phyloP scores from a whole-genome alignment of 2,888 invertebrate species.

The Dorcus parallelipipedus region DNA sequence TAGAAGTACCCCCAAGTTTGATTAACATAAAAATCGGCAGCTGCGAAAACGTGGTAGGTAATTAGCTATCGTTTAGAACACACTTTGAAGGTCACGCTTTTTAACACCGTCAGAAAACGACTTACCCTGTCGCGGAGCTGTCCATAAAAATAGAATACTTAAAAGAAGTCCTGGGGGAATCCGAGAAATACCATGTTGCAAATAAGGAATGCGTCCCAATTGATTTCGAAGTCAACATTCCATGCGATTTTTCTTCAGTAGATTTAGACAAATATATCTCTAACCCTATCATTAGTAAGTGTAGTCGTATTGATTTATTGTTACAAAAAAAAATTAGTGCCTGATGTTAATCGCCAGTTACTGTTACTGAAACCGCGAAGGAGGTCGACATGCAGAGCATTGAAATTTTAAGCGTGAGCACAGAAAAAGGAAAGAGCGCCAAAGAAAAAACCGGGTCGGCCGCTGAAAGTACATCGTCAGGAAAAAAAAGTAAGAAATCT shows the following conservation, averaged over 20 bases:
- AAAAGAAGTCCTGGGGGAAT: conserved; percentile 29
- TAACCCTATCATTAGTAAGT: conserved; percentile 24
- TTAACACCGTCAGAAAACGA: conserved; percentile 22
- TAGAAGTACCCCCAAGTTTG: too few species aligned
- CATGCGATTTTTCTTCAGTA: conserved; percentile 16
- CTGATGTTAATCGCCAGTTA: conserved; percentile 24
- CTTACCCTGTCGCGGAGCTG: conserved; percentile 32
- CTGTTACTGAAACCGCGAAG: conserved; percentile 31
- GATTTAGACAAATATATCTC: conserved; percentile 23
- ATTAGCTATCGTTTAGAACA: too few species aligned
- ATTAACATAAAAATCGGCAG: too few species aligned
- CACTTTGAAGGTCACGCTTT: too few species aligned
- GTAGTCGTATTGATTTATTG: background rate
- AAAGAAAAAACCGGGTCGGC: conserved; percentile 3
- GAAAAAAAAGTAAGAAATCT: conserved; percentile 7
- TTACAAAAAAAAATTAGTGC: background rate
- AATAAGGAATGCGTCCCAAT: conserved; percentile 17
- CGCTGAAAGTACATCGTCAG: background rate
- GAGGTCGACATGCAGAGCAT: conserved; percentile 23
- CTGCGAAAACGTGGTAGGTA: too few species aligned
- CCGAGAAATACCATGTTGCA: conserved; percentile 21
- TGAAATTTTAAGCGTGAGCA: background rate
- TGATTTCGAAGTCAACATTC: conserved; percentile 19
- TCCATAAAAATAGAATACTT: conserved; percentile 27
- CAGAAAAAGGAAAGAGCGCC: background rate